Base-by-base conservation (phyloP, 2,797 vertebrate species). In the Peromyscus aztecus region DNA sequence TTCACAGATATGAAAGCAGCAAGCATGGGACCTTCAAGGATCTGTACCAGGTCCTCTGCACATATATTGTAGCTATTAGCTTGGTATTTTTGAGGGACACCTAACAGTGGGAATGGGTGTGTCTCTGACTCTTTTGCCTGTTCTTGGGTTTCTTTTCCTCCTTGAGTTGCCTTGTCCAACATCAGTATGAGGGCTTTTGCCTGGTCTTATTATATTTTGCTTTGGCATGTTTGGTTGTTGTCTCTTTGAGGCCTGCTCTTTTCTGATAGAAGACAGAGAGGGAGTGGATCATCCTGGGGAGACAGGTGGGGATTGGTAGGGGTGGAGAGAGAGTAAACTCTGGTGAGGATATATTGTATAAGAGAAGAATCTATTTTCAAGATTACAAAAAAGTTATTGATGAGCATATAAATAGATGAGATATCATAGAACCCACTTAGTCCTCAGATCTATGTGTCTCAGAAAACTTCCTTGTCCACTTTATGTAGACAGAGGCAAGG, bases 361-460 rank as follows among this genome's bases (percentile, higher is more conserved):
- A 55, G 31, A 55, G 12, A 81, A 37, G 21, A 59, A 81, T 37
- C 63, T 19, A 19, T 73, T 73, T 73, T 77, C 13, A 43, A 43
- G 43, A 16, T 49, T 13, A 86, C 31, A 29, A 77, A 93, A 31
- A 24, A 65, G 37, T 49, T 85, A 61, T 82, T 52, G 91, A 94
- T 49, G 16, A 94, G 10, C 17, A 6, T n/a, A 43, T 17, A 19
- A 69, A 10, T 75, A 84, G 13, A 46, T 24, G 21, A 21, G n/a
- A 91, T 91, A 57, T 63, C 9, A 84, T 6, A 69, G 46, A 86
- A 46, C 17, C 49, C n/a, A 82, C 1, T 29, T 34, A 19, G 29
- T 52, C 0, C 23, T 2, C 23, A 77, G 37, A 23, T 57, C 21
- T 37, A 71, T 55, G 23, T 34, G 40, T 40, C 23, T 43, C 23